phyloP scores from a whole-genome alignment of 2,797 vertebrate species.

The Erithacus rubecula region DNA sequence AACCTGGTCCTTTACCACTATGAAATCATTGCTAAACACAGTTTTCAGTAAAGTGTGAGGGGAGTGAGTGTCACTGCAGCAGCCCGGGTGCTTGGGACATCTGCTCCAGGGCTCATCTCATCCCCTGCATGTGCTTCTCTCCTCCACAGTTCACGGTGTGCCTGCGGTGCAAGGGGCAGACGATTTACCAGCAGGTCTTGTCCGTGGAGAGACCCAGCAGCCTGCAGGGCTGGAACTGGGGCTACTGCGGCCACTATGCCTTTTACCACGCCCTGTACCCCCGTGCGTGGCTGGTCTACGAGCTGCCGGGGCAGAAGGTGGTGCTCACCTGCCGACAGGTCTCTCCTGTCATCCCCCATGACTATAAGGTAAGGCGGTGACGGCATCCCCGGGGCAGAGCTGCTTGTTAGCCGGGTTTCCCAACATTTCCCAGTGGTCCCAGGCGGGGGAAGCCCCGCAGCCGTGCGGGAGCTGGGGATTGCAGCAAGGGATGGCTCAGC shows the following conservation, averaged over 20 bases:
- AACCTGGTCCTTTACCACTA: too few species aligned
- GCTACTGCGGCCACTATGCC: constrained; percentile 89
- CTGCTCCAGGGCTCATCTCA: neutral
- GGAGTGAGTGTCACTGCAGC: fast-evolving
- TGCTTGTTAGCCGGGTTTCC: neutral
- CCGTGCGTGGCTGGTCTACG: constrained; percentile 93
- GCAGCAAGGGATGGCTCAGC: neutral
- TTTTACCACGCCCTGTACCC: constrained; percentile 97
- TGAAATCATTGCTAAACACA: too few species aligned
- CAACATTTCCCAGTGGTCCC: neutral
- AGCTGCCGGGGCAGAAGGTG: constrained; percentile 92
- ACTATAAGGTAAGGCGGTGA: constrained; percentile 84
- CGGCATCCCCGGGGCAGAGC: neutral
- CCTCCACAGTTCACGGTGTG: constrained; percentile 90
- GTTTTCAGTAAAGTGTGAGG: too few species aligned
- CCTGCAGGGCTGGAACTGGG: constrained; percentile 97
- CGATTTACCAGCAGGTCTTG: constrained; percentile 95
- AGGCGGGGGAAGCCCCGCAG: neutral
- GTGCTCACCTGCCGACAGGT: constrained; percentile 94
- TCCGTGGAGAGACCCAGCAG: constrained; percentile 86
- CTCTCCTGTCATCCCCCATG: constrained; percentile 91
- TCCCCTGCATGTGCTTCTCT: neutral
- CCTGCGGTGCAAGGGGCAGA: constrained; percentile 87
- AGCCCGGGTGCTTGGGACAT: neutral
- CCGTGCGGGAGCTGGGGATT: fast-evolving